Evolutionary conservation across 2,888 invertebrate species (phyloP).

Genomic region (Spodoptera littoralis): DNA sequence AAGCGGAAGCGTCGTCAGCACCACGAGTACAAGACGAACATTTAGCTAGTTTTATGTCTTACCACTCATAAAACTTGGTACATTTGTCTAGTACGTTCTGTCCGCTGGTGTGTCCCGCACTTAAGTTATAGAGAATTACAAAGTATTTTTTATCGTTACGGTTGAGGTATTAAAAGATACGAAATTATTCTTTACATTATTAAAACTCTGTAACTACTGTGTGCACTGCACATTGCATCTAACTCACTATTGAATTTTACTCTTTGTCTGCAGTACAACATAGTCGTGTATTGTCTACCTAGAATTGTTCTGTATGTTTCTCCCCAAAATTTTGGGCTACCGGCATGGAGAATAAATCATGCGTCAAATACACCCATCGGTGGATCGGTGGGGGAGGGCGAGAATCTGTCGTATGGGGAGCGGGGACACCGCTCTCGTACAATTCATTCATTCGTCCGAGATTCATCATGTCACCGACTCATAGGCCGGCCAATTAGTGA

Average conservation of each 20-base stretch:
- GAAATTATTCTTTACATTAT: slow-evolving; percentile 21
- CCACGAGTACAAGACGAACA: slow-evolving; percentile 68
- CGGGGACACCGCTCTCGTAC: slow-evolving; percentile 62
- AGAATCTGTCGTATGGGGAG: slow-evolving; percentile 71
- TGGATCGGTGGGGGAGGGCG: slow-evolving; percentile 67
- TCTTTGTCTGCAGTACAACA: slow-evolving; percentile 43
- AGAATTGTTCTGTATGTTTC: slow-evolving; percentile 65
- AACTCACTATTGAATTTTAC: slow-evolving; percentile 28
- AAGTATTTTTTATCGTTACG: slow-evolving; percentile 36
- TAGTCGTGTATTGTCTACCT: slow-evolving; percentile 57
- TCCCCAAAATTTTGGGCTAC: slow-evolving; percentile 59
- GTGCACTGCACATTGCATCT: slow-evolving; percentile 10
- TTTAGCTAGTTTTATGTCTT: slow-evolving; percentile 75
- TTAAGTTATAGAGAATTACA: slow-evolving; percentile 45
- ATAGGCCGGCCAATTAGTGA: slow-evolving; percentile 72
- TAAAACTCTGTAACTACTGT: slow-evolving; percentile 32
- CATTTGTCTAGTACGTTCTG: slow-evolving; percentile 63
- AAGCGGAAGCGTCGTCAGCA: slow-evolving; percentile 65
- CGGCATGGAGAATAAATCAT: slow-evolving; percentile 75
- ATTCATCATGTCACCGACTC: slow-evolving; percentile 73
- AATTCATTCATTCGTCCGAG: slow-evolving; percentile 72
- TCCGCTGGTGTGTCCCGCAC: slow-evolving; percentile 46
- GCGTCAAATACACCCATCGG: slow-evolving; percentile 76
- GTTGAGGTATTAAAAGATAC: slow-evolving; percentile 1
- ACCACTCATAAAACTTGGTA: slow-evolving; percentile 74